Evolutionary conservation across 2,797 vertebrate genomes (phyloP).

Genomic region (Linurgus olivaceus): DNA sequence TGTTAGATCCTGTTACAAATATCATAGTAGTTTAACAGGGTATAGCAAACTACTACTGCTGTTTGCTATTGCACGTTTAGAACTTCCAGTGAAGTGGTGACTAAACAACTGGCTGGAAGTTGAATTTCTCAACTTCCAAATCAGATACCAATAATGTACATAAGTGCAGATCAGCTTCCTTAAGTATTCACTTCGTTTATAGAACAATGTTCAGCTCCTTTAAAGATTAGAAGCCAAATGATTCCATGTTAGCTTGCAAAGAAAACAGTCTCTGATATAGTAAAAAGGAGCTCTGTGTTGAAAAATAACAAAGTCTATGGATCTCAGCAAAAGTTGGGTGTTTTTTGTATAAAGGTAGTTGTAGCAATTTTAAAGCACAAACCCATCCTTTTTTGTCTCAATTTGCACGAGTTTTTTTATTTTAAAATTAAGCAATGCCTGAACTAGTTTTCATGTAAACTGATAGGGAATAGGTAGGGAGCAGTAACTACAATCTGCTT

Average conservation of each 20-base stretch:
- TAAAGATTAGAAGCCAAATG: neutral
- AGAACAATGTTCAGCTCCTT: neutral
- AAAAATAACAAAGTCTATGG: neutral
- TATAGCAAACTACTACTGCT: neutral
- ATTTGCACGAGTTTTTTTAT: neutral
- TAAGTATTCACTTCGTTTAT: neutral
- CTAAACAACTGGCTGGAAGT: neutral
- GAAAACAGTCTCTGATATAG: neutral
- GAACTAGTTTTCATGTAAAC: neutral
- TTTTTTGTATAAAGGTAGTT: neutral
- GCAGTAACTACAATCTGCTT: neutral
- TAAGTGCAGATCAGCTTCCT: neutral
- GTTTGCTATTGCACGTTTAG: neutral
- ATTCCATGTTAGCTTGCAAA: neutral
- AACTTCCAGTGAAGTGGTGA: neutral
- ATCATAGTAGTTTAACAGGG: neutral
- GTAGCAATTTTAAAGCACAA: neutral
- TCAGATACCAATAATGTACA: neutral
- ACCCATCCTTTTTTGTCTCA: neutral
- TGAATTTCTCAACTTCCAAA: neutral
- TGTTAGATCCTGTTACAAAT: neutral
- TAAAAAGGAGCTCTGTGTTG: neutral
- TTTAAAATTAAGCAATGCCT: neutral
- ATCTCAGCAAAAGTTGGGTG: neutral
- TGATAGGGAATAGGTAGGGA: neutral